These are phyloP conservation scores for Desoria tigrina DNA, from an alignment of 2,888 invertebrate species.

Conservation along the genomic window DNA sequence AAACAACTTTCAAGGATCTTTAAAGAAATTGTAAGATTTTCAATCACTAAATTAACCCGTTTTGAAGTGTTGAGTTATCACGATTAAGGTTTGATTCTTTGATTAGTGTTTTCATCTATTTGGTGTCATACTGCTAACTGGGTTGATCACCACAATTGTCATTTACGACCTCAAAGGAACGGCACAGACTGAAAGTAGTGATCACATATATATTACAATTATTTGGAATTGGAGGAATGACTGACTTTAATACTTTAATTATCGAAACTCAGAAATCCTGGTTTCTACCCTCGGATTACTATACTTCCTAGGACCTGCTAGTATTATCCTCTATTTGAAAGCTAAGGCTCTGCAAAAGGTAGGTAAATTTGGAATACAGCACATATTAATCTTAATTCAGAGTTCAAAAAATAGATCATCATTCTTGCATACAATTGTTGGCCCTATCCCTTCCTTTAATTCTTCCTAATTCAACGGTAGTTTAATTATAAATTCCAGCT, in stretches of 20 bases:
- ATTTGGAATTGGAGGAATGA: background rate
- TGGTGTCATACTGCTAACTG: background rate
- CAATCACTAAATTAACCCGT: too few relatives aligned
- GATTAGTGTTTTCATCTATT: slow-evolving; percentile 5
- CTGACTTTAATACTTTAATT: background rate
- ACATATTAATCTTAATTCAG: too few relatives aligned
- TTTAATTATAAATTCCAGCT: too few relatives aligned
- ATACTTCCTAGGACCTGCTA: slow-evolving; percentile 13
- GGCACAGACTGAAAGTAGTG: background rate
- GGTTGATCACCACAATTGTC: background rate
- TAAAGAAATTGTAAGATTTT: slow-evolving; percentile 31
- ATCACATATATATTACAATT: background rate
- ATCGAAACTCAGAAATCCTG: background rate
- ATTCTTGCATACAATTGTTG: too few relatives aligned
- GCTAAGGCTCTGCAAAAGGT: slow-evolving; percentile 14
- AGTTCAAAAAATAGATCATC: too few relatives aligned
- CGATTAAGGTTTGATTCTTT: too few relatives aligned
- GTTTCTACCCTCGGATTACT: slow-evolving; percentile 5
- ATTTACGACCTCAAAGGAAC: background rate
- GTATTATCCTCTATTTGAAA: slow-evolving; percentile 16
- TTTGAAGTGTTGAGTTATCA: too few relatives aligned
- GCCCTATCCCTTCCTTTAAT: too few relatives aligned
- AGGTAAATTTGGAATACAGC: too few relatives aligned
- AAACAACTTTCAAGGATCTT: slow-evolving; percentile 29
- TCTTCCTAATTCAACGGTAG: too few relatives aligned